Evolutionary conservation across 2,888 invertebrate genomes (phyloP).

Genomic region (Polyommatus icarus): DNA sequence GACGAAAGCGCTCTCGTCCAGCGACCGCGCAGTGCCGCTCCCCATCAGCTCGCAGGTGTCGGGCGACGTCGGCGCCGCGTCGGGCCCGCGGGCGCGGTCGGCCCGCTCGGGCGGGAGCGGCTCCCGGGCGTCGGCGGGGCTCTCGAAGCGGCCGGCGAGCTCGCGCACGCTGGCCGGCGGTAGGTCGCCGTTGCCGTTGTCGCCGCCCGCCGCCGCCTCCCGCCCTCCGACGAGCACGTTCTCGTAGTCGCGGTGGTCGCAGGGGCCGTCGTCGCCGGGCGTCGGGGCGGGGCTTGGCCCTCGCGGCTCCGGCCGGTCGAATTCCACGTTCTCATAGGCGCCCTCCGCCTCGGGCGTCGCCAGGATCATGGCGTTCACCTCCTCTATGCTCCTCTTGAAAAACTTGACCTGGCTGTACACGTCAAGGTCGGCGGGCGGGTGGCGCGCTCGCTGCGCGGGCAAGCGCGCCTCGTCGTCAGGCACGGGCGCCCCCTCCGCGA

Average conservation of each 20-base stretch:
- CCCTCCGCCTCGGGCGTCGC: conserved; percentile 59
- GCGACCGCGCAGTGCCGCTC: conserved; percentile 83
- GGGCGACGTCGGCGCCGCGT: conserved; percentile 83
- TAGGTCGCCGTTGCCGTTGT: conserved; percentile 64
- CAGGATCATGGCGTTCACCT: conserved; percentile 83
- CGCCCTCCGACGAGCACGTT: conserved; percentile 62
- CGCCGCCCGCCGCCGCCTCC: conserved; percentile 41
- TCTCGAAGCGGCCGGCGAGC: conserved; percentile 83
- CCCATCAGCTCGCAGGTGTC: conserved; percentile 80
- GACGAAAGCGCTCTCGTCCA: conserved; percentile 87
- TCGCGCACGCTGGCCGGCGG: conserved; percentile 75
- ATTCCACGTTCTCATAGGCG: conserved; percentile 64
- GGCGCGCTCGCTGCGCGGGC: conserved; percentile 80
- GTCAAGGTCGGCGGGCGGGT: conserved; percentile 70
- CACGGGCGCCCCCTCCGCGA: conserved; percentile 78
- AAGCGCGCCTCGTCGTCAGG: conserved; percentile 79
- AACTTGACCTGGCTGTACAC: conserved; percentile 90
- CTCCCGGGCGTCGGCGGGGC: conserved; percentile 80
- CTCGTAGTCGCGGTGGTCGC: conserved; percentile 57
- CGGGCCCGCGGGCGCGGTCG: conserved; percentile 49
- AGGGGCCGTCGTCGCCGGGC: background rate
- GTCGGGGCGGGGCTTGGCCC: background rate
- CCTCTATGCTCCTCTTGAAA: conserved; percentile 84
- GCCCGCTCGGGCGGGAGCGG: conserved; percentile 77
- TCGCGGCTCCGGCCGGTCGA: conserved; percentile 44